Evolutionary conservation across 2,113 vertebrate species (phyloP), one percentile per base, ranked within the genome.

Genomic region (Jacana jacana): DNA sequence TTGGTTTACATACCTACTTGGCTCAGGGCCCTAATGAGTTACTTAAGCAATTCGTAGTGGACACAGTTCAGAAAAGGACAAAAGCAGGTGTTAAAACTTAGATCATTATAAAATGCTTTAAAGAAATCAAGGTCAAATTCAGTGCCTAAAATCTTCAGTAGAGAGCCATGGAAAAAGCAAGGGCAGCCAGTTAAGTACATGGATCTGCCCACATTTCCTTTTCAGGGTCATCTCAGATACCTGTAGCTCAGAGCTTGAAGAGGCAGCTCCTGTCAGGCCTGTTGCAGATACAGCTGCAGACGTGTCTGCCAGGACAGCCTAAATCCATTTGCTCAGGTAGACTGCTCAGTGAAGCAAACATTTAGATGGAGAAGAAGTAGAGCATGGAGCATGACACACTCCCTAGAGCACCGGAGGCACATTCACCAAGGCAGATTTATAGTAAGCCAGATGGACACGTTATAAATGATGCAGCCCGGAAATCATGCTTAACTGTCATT

Each of bases 101-200:
- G 19, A 23, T 64, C 13, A 17, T 49, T 81, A 86, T 76, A 25
- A 81, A 68, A 57, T 18, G 10, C 13, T 65, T 54, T 44, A 17
- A 78, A 66, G 60, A 84, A 73, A 78, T 86, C 24, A 46, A 86
- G n/a, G 49, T 81, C 19, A 86, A 82, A 31, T 4, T 23, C 39
- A 80, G 42, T 2, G 23, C 14, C 89, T 89, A 40, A 70, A 84
- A 30, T 19, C 27, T 72, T 48, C 55, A 51, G 15, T 16, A 60
- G 11, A 44, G 33, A 57, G 8, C 52, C 52, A 11, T 0, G 0
- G 35, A n/a, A 49, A 75, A 35, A 0, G 10, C 35, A n/a, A 72
- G 40, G 28, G 52, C 70, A 60, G 44, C 6, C 49, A 51, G 0
- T 37, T 57, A n/a, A 31, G 5, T 20, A 23, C 6, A 6, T n/a